Evolutionary conservation across 2,888 invertebrate genomes (phyloP), one percentile per base, ranked within the genome.

Genomic region (Acrocera orbiculus): DNA sequence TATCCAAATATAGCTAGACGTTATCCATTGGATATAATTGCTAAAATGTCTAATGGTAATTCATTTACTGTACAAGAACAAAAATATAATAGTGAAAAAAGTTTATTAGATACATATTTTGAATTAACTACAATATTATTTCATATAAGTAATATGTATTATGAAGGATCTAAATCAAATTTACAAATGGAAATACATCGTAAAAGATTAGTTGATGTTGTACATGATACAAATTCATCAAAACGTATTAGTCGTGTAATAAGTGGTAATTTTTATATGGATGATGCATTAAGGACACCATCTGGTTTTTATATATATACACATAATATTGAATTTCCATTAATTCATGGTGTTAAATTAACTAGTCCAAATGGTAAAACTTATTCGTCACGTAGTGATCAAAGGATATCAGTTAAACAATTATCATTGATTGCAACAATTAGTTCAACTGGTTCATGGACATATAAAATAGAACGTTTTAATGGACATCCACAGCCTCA

Each of bases 401-500:
- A 57, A 22, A 51, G 63, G 24, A 52, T 66, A 25, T 56, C 59
- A 5, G 58, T 65, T 16, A 67, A 66, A 45, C 61, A 67, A 45
- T 56, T 69, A 32, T 62, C 63, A 3, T 42, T 69, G 4, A 53
- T 59, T 9, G 62, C 65, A 0, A 61, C 61, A 33, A 62, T 69
- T 10, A 65, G 65, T 31, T 67, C 67, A 59, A 62, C 65, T 25
- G 71, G 71, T 10, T 63, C 65, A 1, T 71, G 71, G 71, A 64
- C 65, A 1, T 70, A 70, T 47, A 63, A 61, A 15, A 65, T 71
- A 19, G 69, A 69, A 44, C 60, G 68, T 3, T 63, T 64, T 36
- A 53, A 63, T 19, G 69, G 69, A 9, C 67, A 65, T 43, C 69
- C 69, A 0, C 68, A 70, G 46, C 67, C 70, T 0, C 69, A 71